A percentile compares a stretch with the other conserved stretches of the same genome.
These are phyloP conservation scores for Oostethus manadensis DNA, from an alignment of 2,113 vertebrate species.

Conservation along the genomic window DNA sequence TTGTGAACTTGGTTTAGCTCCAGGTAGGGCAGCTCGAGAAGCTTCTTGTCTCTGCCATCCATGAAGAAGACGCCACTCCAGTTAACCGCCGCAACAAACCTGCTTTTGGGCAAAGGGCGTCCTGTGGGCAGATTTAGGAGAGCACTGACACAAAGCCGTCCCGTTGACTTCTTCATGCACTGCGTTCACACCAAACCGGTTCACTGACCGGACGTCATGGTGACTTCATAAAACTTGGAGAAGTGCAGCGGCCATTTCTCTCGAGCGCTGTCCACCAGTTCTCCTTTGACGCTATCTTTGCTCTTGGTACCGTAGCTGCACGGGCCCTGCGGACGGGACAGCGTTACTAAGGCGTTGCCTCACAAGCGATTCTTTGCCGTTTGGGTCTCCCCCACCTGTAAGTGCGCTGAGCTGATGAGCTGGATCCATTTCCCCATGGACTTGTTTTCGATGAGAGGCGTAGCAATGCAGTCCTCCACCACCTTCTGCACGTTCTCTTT, in stretches of 20 bases:
- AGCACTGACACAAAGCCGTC: no score
- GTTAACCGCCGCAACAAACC: constrained; percentile 85
- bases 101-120: constrained; percentile 79
- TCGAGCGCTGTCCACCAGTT: constrained; percentile 80
- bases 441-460: constrained; percentile 77
- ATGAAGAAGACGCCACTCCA: constrained; percentile 89
- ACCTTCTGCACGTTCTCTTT: constrained; percentile 69
- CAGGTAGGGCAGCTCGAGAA: constrained; percentile 83
- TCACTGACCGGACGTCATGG: constrained; percentile 79
- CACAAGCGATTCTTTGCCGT: background rate
- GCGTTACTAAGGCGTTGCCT: background rate
- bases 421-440: constrained; percentile 80
- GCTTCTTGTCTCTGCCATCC: constrained; percentile 82
- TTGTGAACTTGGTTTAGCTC: constrained; percentile 84
- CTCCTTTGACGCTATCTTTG: constrained; percentile 71
- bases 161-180: no score
- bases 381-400: constrained; percentile 73
- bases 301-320: constrained; percentile 64
- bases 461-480: constrained; percentile 79
- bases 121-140: constrained; percentile 62
- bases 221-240: constrained; percentile 88
- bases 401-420: constrained; percentile 74
- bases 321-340: constrained; percentile 58
- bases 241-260: constrained; percentile 90
- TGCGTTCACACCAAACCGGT: background rate